Evolutionary conservation across 2,888 invertebrate species (phyloP).

Genomic region (Chalcis sispes): DNA sequence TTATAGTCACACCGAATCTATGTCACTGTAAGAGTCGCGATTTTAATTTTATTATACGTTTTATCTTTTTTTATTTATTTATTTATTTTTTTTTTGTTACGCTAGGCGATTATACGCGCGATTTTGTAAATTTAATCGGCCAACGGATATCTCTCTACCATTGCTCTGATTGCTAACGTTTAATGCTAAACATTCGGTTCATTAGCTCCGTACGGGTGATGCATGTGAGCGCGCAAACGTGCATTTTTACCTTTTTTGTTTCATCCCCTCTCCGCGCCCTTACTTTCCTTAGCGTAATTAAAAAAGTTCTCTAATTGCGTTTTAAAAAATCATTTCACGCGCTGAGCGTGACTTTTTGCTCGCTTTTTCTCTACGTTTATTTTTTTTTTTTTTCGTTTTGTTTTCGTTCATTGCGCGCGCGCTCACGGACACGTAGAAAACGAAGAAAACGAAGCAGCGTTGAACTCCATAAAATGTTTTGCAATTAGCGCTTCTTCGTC

Average conservation of each 20-base stretch:
- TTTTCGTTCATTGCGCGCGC: not conserved
- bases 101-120: not conserved
- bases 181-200: slow-evolving; percentile 29
- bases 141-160: slow-evolving; percentile 29
- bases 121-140: slow-evolving; percentile 31
- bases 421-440: not conserved
- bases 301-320: slow-evolving; percentile 49
- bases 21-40: slow-evolving; percentile 5
- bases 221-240: not conserved
- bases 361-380: not conserved
- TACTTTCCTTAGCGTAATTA: slow-evolving; percentile 33
- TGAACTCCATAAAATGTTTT: slow-evolving; percentile 40
- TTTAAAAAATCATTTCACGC: slow-evolving; percentile 50
- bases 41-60: not conserved
- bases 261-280: too few species aligned
- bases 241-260: too few species aligned
- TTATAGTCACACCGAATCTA: too few species aligned
- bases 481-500: slow-evolving; percentile 45
- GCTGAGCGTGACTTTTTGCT: too few species aligned
- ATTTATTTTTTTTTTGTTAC: too few species aligned
- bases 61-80: not conserved
- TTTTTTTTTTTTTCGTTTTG: too few species aligned
- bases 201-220: slow-evolving; percentile 9
- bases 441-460: slow-evolving; percentile 8
- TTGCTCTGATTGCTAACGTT: slow-evolving; percentile 38